Evolutionary conservation across 2,113 vertebrate genomes (phyloP), one percentile per base, ranked within the genome.

Genomic region (Catharus minimus): DNA sequence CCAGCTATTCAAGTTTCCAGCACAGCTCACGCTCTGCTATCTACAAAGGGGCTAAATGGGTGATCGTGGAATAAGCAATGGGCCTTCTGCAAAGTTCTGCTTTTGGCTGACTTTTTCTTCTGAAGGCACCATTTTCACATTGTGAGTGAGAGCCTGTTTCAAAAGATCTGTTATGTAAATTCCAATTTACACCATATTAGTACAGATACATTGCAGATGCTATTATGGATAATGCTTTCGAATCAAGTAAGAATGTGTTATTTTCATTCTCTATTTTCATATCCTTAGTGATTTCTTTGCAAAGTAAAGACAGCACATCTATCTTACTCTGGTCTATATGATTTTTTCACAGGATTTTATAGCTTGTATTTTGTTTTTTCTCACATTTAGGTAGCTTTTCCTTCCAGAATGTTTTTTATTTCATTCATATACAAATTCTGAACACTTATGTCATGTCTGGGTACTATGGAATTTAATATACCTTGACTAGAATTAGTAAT

Each of bases 201-300:
- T 86, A 71, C 90, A 89, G 96, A 84, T 89, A 95, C 66, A 83
- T 82, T 90, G 76, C 93, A 94, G 90, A 95, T 92, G 88, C 82
- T 92, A 92, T 95, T 94, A 93, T 53, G 80, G 92, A 95, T 87
- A 93, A 90, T 94, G 93, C 86, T 79, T 96, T 89, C 1, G 4
- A 96, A 94, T 94, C 82, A 87, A 95, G 88, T 55, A 82, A 93
- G 91, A 92, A 89, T 83, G 81, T 93, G 86, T 88, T 81, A 87
- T 95, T 97, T 95, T 78, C 61, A 38, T 78, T 88, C 61, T 61
- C 56, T 94, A 66, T 96, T 96, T 97, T 94, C 94, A 94, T 95
- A 92, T 33, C 47, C 46, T 89, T 73, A 24, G 66, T 80, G 87
- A 95, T 94, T 92, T 93, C 93, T 93, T 68, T 82, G 60, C 89